Conservation (phyloP, 1,140 invertebrate genomes). For the Harpegnathos saltator region DNA sequence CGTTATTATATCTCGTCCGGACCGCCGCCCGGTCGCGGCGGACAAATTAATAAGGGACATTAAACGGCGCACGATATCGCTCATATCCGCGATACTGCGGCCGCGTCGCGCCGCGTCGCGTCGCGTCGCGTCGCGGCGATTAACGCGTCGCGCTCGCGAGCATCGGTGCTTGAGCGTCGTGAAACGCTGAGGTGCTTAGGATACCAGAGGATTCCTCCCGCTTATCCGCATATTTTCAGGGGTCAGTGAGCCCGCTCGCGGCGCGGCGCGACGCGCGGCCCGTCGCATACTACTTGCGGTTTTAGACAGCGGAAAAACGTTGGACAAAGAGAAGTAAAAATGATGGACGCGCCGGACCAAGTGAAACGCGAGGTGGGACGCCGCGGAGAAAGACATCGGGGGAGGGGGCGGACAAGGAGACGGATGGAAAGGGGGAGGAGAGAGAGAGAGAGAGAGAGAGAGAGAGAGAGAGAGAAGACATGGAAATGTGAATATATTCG, state of each 20-base stretch:
- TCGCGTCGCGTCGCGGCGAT: constrained; percentile 39
- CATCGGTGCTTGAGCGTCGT: constrained; percentile 69
- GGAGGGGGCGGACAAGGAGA: no score
- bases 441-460: not conserved
- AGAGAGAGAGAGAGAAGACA: not conserved
- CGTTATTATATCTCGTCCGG: no score
- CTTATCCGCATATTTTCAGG: constrained; percentile 75
- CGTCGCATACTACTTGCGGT: constrained; percentile 39
- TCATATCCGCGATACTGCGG: constrained; percentile 46
- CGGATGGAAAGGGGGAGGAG: no score
- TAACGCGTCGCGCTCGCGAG: constrained; percentile 47
- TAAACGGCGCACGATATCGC: constrained; percentile 5
- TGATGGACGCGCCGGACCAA: no score
- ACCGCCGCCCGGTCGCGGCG: not conserved
- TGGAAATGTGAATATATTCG: constrained; percentile 6
- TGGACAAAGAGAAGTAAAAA: no score
- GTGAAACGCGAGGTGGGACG: no score
- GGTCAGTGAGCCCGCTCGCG: constrained; percentile 65
- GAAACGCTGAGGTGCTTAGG: constrained; percentile 65
- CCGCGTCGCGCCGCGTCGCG: constrained; percentile 35
- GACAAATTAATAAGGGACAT: constrained; percentile 39
- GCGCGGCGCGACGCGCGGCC: constrained; percentile 13
- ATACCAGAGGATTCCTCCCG: constrained; percentile 60
- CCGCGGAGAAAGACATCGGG: no score
- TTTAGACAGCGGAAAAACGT: constrained; percentile 40